Evolutionary conservation across 2,797 vertebrate species (phyloP), one percentile per base, ranked within the genome.

Genomic region (Arctocebus calabarensis): DNA sequence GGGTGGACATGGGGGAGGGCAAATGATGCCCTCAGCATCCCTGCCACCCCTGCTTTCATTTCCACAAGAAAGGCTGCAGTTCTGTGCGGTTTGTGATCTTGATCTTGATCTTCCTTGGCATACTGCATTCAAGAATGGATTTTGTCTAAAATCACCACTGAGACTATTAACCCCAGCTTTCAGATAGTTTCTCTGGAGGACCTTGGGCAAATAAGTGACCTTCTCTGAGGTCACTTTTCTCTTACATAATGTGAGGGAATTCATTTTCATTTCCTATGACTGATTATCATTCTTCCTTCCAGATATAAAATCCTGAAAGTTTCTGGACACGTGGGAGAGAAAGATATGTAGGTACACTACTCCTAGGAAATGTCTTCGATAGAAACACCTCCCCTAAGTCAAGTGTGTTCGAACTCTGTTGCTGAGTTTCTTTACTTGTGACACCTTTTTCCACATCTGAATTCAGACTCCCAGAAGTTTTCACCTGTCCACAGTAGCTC

Each of bases 381-480:
- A 48, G 45, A 93, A 61, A 40, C 0, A 3, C 5, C 29, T 27
- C 19, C 0, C 25, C n/a, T 19, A 34, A 34, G 14, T 62, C 64
- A 82, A 61, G 40, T 4, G 43, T 9, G 1, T 90, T 91, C 37
- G 29, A 19, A 19, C 1, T n/a, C 37, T 73, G 11, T 23, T 68
- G 61, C 61, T 61, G 66, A 11, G 43, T 64, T 70, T 88, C 25
- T 91, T 64, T 48, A 59, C n/a, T 74, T 45, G 5, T 17, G 25
- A n/a, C 7, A 75, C 16, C 25, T 87, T 61, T 77, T 7, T 34
- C 25, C 16, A 55, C 7, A n/a, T 71, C 48, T 89, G 27, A 88
- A 55, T 40, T 93, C 13, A 68, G 34, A 77, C 25, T 19, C 25
- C 34, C 29, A 48, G 45, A 86, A 92, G 43, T 8, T 91, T 74